phyloP scores from a whole-genome alignment of 2,797 vertebrate species.

The Amniataba percoides region DNA sequence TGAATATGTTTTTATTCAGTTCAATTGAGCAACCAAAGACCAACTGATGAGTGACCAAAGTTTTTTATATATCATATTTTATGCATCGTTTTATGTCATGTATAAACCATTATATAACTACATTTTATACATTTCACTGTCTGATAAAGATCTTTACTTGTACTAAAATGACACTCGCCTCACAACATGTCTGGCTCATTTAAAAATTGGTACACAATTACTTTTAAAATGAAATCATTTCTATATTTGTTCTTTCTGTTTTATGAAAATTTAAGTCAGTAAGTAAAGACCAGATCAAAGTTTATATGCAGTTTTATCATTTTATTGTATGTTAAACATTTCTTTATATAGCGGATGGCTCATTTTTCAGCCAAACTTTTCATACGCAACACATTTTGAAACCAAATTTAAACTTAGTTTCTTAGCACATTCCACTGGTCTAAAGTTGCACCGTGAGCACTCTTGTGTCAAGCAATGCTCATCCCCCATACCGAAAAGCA shows the following conservation, averaged over 20 bases:
- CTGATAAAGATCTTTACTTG: not conserved
- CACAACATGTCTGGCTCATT: slow-evolving; percentile 1
- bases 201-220: not conserved
- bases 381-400: not conserved
- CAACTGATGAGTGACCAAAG: not conserved
- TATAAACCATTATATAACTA: not conserved
- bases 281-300: not conserved
- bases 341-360: not conserved
- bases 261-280: not conserved
- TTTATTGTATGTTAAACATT: not conserved
- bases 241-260: not conserved
- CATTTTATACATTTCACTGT: not conserved
- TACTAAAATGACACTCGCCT: not conserved
- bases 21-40: not conserved
- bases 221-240: not conserved
- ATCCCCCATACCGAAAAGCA: slow-evolving; percentile 63
- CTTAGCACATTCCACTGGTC: slow-evolving; percentile 8
- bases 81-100: not conserved
- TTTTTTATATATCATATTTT: not conserved
- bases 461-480: slow-evolving; percentile 33
- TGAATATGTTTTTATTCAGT: not conserved
- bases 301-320: not conserved
- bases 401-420: slow-evolving; percentile 12
- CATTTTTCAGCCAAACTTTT: slow-evolving; percentile 25
- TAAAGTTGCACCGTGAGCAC: slow-evolving; percentile 32